Evolutionary conservation across 2,113 vertebrate genomes (phyloP), one percentile per base, ranked within the genome.

Genomic region (Podiceps cristatus): DNA sequence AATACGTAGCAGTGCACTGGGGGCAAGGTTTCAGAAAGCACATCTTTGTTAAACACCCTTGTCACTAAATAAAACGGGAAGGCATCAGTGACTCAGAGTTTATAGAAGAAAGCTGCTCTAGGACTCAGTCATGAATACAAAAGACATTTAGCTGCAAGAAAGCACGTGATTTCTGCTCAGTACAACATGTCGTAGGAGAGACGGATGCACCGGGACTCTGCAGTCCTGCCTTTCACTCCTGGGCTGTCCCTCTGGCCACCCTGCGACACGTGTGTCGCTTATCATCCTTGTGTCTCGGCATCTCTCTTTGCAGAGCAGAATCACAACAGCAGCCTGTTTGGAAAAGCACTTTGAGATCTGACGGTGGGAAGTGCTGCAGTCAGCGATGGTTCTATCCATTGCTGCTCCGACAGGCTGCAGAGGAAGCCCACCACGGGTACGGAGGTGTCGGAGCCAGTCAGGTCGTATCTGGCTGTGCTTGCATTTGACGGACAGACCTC

Each of bases 1-100:
- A 47, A 29, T n/a, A 42, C 0, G 0, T 11, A 47, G 28, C 78
- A 79, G 56, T 9, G 31, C 28, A 45, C 0, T 25, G 63, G 53
- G 45, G 42, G 9, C 25, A 50, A 31, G 12, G 40, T 37, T 56
- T 58, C 53, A 85, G 58, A 67, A 58, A 58, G 35, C 35, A 12
- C 37, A 58, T 47, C 29, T 47, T 60, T 42, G 58, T 76, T n/a
- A 58, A 44, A 8, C 3, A 17, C 28, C 33, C 47, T 62, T 56
- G 40, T 53, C 63, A 44, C 58, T 81, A 73, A 67, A 40, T 55
- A 35, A 49, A 90, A 40, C 0, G 2, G 31, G 64, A 83, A 71
- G 35, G 55, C 18, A 10, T 45, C 23, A 40, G 31, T 44, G 52
- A 42, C 42, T 84, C 18, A 11, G 52, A 58, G 45, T 22, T 76